Percentiles rank a stretch among this genome's conserved stretches.
Evolutionary conservation across 2,888 invertebrate species (phyloP).

Genomic region (Agelastica alni): DNA sequence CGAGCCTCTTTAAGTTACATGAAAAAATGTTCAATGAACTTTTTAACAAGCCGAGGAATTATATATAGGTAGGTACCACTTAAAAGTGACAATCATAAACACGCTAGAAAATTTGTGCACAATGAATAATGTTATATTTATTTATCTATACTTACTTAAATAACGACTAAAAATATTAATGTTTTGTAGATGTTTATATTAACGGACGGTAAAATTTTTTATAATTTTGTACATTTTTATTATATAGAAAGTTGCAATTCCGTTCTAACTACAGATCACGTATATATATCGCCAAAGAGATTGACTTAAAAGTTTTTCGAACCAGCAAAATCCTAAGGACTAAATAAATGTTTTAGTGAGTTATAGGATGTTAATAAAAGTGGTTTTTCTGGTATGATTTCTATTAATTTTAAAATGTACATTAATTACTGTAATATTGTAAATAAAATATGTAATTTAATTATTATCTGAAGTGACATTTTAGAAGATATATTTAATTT

Average conservation of each 20-base stretch:
- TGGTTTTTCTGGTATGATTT: conserved; percentile 21
- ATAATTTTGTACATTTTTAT: background rate
- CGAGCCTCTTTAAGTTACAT: no score
- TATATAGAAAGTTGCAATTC: conserved; percentile 11
- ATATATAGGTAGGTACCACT: no score
- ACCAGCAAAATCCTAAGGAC: conserved; percentile 8
- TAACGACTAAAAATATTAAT: no score
- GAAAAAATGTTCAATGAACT: no score
- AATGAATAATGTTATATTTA: no score
- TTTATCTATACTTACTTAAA: no score
- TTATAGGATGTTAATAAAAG: conserved; percentile 14
- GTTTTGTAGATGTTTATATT: no score
- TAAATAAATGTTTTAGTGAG: conserved; percentile 15
- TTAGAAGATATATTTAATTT: conserved; percentile 5
- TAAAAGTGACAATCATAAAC: no score
- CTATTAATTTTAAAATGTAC: conserved; percentile 19
- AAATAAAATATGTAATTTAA: conserved; percentile 20
- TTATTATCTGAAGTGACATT: background rate
- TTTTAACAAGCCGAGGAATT: no score
- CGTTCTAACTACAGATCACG: conserved; percentile 9
- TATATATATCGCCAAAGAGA: conserved; percentile 42
- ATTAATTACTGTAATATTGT: conserved; percentile 16
- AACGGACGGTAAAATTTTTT: no score
- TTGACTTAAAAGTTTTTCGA: conserved; percentile 29
- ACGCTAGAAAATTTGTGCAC: no score